These are phyloP conservation scores for Echinops telfairi DNA, from an alignment of 2,113 vertebrate species.

Conservation along the genomic window DNA sequence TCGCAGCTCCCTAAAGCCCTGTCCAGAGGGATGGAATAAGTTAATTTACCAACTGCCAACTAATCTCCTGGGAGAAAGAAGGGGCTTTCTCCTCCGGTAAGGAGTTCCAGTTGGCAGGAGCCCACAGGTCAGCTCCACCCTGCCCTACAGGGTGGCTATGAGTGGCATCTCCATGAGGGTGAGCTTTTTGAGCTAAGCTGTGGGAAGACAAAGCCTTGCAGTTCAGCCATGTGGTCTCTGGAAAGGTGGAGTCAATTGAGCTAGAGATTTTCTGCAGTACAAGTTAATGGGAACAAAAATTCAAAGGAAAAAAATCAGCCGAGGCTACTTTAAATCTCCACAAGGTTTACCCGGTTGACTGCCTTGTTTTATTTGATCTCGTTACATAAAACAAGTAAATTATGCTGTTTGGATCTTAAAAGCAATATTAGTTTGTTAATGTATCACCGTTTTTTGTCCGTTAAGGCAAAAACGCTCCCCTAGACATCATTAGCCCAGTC, in stretches of 20 bases:
- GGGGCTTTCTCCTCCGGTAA: no score
- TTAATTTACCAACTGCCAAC: constrained; percentile 76
- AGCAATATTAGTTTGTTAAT: neutral
- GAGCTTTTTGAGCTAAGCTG: neutral
- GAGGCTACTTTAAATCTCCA: neutral
- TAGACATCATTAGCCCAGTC: neutral
- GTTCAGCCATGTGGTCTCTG: constrained; percentile 8
- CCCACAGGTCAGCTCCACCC: no score
- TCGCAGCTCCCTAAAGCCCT: constrained; percentile 76
- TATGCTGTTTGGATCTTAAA: neutral
- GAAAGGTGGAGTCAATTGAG: neutral
- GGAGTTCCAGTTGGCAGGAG: no score
- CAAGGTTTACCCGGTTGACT: neutral
- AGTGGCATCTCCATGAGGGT: no score
- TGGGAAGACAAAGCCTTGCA: neutral
- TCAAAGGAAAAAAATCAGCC: neutral
- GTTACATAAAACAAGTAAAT: neutral
- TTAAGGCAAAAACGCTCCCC: neutral
- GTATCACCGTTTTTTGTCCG: neutral
- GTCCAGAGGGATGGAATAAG: constrained; percentile 79
- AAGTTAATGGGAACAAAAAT: neutral
- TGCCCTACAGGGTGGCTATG: no score
- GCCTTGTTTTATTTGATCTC: neutral
- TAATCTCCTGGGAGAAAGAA: no score
- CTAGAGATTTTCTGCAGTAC: neutral